Base-by-base conservation (phyloP, 2,888 invertebrate genomes). In the Yponomeuta plumbellus region DNA sequence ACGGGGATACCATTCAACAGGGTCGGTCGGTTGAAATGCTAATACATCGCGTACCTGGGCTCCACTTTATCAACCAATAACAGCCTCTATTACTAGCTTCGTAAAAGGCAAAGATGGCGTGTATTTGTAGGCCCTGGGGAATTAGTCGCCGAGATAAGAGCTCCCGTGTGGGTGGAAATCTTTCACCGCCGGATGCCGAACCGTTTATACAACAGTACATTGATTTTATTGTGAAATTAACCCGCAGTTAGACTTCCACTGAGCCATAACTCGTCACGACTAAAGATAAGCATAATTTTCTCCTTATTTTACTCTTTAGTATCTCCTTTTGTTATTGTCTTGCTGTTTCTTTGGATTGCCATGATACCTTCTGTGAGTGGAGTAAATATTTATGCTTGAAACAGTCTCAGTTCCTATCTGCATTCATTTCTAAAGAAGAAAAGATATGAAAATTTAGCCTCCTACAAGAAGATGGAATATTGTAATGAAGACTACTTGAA, bases 131-230 rank as follows among this genome's bases (percentile, higher is more conserved):
- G 80, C 78, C 76, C 74, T 73, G 73, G 73, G 75, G 78, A 81
- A 78, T 83, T 82, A 79, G 80, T 79, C 79, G 79, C 77, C 77
- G 77, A 75, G 73, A 74, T 74, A 78, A 73, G 74, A 74, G 72
- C 44, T 64, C 63, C 63, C 21, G 63, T 64, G 63, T 64, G 63
- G 63, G 63, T 64, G 63, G n/a, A 26, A 52, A 52, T 52, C 44
- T 52, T 52, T 52, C 44, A 52, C 13, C 44, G 44, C 44, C 44
- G 44, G 44, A 52, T 52, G 44, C 44, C 44, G 44, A 52, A 52
- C 44, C 44, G 44, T 52, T 52, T 58, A 58, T 58, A 21, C 22
- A 21, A 20, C 58, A 58, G 58, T 58, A 58, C 58, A 22, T 58
- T 52, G 44, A 52, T 52, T 52, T 52, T 52, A 52, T 52, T 52